phyloP scores from a whole-genome alignment of 2,797 vertebrate species.

The Gorsachius magnificus region DNA sequence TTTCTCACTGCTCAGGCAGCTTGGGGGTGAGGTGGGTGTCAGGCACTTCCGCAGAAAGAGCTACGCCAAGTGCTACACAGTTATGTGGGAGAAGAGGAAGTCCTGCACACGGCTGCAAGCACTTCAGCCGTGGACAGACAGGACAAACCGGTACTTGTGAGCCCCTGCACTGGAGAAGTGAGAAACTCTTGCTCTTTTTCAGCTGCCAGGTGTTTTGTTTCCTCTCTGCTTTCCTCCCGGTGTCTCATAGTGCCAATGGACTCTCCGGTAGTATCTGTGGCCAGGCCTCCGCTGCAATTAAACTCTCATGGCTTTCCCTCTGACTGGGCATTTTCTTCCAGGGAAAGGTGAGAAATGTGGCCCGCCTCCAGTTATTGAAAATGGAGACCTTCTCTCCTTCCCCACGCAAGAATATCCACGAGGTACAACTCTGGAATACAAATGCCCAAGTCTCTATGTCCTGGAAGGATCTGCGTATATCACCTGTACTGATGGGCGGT shows the following conservation, averaged over 20 bases:
- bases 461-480: neutral
- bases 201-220: neutral
- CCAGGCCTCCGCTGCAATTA: neutral
- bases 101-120: neutral
- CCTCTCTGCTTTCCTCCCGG: neutral
- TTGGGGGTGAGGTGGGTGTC: neutral
- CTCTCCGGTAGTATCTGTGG: neutral
- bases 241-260: neutral
- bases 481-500: neutral
- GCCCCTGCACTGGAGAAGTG: neutral
- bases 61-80: neutral
- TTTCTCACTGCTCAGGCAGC: neutral
- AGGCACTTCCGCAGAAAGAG: neutral
- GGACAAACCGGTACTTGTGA: neutral
- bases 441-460: neutral
- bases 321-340: neutral
- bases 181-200: neutral
- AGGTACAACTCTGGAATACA: constrained; percentile 9
- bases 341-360: constrained; percentile 9
- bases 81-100: neutral
- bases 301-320: neutral
- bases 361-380: neutral
- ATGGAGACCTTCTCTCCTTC: constrained; percentile 5
- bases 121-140: neutral
- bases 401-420: neutral